Percentiles rank a stretch among this genome's conserved stretches.
Conservation (phyloP, 2,888 invertebrate species). For the Rotaria sp. region DNA sequence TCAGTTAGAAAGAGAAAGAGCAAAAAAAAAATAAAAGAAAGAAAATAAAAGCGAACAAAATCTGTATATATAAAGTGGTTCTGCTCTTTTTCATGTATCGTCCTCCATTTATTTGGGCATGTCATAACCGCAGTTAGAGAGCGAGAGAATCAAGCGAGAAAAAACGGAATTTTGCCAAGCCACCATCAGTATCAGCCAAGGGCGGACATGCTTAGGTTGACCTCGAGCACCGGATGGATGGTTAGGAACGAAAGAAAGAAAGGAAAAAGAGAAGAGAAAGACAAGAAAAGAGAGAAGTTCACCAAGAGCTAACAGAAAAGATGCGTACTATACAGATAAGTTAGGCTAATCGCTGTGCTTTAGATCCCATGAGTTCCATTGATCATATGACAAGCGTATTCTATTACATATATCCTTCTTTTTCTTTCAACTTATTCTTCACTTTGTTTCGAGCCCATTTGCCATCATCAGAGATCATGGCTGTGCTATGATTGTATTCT, state of each 20-base stretch:
- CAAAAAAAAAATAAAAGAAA: no score
- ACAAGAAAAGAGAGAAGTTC: background rate
- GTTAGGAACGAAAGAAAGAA: background rate
- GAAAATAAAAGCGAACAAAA: background rate
- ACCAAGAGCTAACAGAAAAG: background rate
- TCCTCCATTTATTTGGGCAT: background rate
- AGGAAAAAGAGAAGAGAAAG: background rate
- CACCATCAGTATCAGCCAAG: background rate
- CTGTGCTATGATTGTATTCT: background rate
- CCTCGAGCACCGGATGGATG: background rate
- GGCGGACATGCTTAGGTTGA: background rate
- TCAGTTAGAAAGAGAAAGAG: background rate
- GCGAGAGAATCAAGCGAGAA: background rate
- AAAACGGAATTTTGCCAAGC: background rate
- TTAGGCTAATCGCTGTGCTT: background rate
- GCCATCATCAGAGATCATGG: background rate
- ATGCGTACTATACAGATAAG: background rate
- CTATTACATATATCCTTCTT: background rate
- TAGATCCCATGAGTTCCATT: background rate
- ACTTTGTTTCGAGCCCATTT: background rate
- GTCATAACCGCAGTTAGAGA: background rate
- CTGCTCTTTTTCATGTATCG: background rate
- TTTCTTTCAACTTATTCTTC: background rate
- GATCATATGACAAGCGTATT: background rate
- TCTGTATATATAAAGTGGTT: background rate